Percentiles rank a stretch among this genome's conserved stretches.
Evolutionary conservation across 2,113 vertebrate species (phyloP).

Genomic region (Ondatra zibethicus): DNA sequence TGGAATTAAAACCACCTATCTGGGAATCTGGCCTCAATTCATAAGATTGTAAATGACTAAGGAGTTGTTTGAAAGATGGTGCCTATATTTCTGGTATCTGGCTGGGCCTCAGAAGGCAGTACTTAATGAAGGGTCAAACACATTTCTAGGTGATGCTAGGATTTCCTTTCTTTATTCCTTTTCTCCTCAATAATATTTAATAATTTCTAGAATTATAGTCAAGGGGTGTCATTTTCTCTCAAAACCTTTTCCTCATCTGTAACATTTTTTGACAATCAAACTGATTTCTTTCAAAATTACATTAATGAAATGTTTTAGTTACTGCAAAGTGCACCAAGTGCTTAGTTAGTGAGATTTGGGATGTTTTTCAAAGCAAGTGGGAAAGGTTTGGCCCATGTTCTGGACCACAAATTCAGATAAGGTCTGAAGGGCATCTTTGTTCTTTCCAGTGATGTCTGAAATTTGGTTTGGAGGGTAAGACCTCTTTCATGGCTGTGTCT

Average conservation of each 20-base stretch:
- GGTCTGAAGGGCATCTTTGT: neutral
- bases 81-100: neutral
- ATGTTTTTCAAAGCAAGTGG: constrained; percentile 54
- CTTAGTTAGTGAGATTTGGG: constrained; percentile 44
- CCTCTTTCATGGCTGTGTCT: neutral
- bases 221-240: neutral
- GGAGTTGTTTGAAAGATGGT: neutral
- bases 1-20: constrained; percentile 36
- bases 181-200: neutral
- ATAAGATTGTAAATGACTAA: neutral
- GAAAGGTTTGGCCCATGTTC: neutral
- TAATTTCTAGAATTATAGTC: neutral
- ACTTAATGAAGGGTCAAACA: neutral
- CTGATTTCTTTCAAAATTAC: constrained; percentile 7
- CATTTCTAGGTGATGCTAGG: neutral
- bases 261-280: constrained; percentile 6
- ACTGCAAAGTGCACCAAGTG: neutral
- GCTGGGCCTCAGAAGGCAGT: neutral
- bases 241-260: neutral
- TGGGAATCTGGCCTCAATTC: neutral
- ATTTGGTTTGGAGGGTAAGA: neutral
- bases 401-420: constrained; percentile 37
- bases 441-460: neutral
- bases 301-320: neutral
- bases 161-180: neutral